Conservation (phyloP, 2,797 vertebrate genomes). For the Rhinella marina region DNA sequence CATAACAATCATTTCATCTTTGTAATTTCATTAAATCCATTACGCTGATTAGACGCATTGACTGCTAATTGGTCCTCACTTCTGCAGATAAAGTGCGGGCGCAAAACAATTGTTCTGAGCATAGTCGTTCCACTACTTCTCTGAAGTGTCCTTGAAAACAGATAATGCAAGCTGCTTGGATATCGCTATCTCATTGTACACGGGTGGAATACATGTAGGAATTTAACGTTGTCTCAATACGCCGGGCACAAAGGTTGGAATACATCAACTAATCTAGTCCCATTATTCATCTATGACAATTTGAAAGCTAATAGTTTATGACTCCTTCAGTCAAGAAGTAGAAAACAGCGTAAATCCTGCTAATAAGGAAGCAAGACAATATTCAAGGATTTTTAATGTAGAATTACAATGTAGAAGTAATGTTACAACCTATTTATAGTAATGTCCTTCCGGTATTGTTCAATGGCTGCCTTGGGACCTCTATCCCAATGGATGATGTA, state of each 20-base stretch:
- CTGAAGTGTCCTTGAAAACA: conserved; percentile 43
- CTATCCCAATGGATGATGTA: no score
- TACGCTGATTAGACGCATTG: conserved; percentile 56
- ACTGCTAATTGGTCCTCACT: conserved; percentile 54
- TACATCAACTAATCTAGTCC: background rate
- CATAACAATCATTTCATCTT: conserved; percentile 60
- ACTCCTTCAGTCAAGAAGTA: background rate
- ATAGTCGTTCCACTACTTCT: conserved; percentile 18
- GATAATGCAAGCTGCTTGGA: conserved; percentile 41
- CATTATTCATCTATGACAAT: background rate
- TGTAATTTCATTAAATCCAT: conserved; percentile 61
- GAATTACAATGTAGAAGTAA: no score
- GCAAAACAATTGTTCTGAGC: conserved; percentile 1
- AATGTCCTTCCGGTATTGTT: no score
- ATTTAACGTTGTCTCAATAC: conserved; percentile 27
- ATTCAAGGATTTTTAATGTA: no score
- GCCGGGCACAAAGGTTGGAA: conserved; percentile 15
- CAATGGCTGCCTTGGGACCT: no score
- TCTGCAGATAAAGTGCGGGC: conserved; percentile 17
- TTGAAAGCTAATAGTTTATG: background rate
- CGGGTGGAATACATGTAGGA: conserved; percentile 15
- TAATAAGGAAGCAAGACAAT: no score
- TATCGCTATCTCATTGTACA: conserved; percentile 28
- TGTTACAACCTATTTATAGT: no score
- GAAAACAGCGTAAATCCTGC: background rate